Percentiles rank a stretch among this genome's conserved stretches.
These are phyloP conservation scores for Neotoxoptera formosana DNA, from an alignment of 1,140 invertebrate species.

Conservation along the genomic window DNA sequence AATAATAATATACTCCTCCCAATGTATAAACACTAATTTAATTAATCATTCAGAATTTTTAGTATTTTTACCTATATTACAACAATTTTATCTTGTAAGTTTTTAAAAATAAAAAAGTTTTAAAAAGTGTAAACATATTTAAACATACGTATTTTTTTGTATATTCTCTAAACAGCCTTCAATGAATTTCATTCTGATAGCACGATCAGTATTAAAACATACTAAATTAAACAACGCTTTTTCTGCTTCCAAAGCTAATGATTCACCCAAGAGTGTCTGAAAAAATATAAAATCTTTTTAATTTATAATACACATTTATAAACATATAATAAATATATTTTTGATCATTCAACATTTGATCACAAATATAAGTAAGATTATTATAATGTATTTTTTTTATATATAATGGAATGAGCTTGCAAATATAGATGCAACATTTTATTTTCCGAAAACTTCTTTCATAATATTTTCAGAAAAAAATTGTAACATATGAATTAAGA, in stretches of 20 bases:
- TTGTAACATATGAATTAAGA: not conserved
- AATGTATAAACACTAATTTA: not conserved
- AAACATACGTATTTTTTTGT: constrained; percentile 71
- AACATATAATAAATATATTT: constrained; percentile 29
- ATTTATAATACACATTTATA: not conserved
- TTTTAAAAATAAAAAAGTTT: not conserved
- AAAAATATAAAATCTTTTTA: constrained; percentile 60
- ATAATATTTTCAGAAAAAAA: not conserved
- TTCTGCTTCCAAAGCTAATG: constrained; percentile 87
- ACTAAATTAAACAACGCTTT: constrained; percentile 88
- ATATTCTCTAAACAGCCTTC: constrained; percentile 92
- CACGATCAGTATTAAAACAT: constrained; percentile 87
- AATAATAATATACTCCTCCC: not conserved
- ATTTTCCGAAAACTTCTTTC: not conserved
- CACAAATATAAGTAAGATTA: not conserved
- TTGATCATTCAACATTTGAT: constrained; percentile 55
- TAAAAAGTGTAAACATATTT: not conserved
- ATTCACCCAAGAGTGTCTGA: constrained; percentile 83
- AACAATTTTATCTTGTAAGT: not conserved
- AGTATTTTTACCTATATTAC: not conserved
- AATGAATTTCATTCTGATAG: constrained; percentile 92
- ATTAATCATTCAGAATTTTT: not conserved
- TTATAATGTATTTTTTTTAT: too few relatives aligned
- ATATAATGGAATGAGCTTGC: not conserved
- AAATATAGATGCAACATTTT: not conserved